phyloP scores from a whole-genome alignment of 2,113 vertebrate species.

The Notarius quadriscutis region DNA sequence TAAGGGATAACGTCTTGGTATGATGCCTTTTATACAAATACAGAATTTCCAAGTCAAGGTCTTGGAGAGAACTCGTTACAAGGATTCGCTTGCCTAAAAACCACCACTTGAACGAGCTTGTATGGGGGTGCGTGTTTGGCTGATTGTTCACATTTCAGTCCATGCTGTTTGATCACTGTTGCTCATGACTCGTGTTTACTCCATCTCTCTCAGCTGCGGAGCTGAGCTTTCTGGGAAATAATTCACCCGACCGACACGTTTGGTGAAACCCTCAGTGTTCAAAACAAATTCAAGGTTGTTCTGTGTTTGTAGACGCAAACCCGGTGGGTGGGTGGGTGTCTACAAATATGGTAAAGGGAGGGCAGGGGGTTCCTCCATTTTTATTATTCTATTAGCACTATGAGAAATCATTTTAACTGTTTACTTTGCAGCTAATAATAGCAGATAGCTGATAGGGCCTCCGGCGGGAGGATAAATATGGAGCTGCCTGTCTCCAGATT shows the following conservation, averaged over 20 bases:
- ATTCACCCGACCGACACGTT: background rate
- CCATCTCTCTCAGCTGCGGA: background rate
- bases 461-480: conserved; percentile 88
- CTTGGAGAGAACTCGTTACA: background rate
- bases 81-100: background rate
- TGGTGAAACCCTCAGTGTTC: background rate
- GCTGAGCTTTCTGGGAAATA: background rate
- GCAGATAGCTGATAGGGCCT: conserved; percentile 61
- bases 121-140: background rate
- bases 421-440: conserved; percentile 80
- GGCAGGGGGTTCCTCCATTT: conserved; percentile 51
- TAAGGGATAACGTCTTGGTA: background rate
- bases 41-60: background rate
- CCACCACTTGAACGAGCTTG: background rate
- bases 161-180: background rate
- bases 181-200: background rate
- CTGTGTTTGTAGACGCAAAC: background rate
- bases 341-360: conserved; percentile 40
- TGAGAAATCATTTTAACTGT: conserved; percentile 74
- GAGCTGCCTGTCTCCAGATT: conserved; percentile 90
- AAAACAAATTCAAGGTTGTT: background rate
- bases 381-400: conserved; percentile 68
- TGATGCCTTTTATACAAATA: background rate
- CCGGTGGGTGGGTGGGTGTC: background rate
- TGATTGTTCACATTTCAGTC: background rate